Evolutionary conservation across 2,888 invertebrate species (phyloP), one percentile per base, ranked within the genome.

Genomic region (Andrena flavipes): DNA sequence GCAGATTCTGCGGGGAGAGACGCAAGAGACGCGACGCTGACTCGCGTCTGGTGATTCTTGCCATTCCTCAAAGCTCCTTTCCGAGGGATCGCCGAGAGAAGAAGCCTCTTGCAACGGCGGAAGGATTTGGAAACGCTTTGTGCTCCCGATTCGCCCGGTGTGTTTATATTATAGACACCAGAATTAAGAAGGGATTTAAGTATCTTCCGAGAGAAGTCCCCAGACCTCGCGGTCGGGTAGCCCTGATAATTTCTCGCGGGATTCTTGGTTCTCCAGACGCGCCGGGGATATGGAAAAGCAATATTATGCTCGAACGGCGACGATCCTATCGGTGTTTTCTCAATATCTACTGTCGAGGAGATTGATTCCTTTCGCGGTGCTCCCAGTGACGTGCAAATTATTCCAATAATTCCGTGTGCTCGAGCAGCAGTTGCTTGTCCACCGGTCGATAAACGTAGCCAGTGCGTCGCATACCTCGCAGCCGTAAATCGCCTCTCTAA

Each of bases 381-480:
- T 84, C 16, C 20, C 23, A 33, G 35, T 23, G 72, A 71, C 80
- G 80, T 54, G 78, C 76, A 86, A 80, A 82, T 83, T 29, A 60
- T 69, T 56, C 65, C 65, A 70, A 82, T 82, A 82, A 83, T 76
- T 78, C 56, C 30, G 54, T 8, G 69, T 16, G 51, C 8, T 69
- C 59, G 33, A 74, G 64, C 64, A 75, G 74, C 65, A 74, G 72
- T 4, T 75, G 83, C 80, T 80, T 82, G 86, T 84, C 75, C 51
- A 63, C 10, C 35, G 73, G 23, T 77, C 84, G 88, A 88, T 87
- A 90, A 89, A 88, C 80, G 84, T 86, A 42, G 42, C 42, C 88
- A 77, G 69, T 75, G n/a, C n/a, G 8, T 29, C 69, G 51, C 59
- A 68, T 48, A 65, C 60, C 48, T 33, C 0, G 26, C 13, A 26